Evolutionary conservation across 2,797 vertebrate genomes (phyloP).

Genomic region (Antennarius maculatus): DNA sequence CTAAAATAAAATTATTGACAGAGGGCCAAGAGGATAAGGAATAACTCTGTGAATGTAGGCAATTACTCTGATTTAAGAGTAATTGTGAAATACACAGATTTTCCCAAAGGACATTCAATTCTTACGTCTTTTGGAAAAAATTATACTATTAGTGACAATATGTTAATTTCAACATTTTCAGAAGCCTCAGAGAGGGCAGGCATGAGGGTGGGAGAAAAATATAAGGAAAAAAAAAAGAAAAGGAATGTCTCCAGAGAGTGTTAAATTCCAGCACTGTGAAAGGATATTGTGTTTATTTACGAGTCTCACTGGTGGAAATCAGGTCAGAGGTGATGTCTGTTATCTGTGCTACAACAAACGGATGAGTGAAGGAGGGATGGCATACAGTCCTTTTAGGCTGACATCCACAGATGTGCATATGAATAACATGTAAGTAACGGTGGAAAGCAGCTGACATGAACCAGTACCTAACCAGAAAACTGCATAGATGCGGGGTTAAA

Average conservation of each 20-base stretch:
- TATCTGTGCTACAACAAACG: conserved; percentile 50
- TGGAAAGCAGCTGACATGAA: conserved; percentile 17
- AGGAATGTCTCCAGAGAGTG: conserved; percentile 69
- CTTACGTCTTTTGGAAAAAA: not conserved
- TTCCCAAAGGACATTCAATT: not conserved
- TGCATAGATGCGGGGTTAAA: not conserved
- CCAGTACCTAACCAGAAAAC: conserved; percentile 2
- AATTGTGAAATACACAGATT: too few relatives aligned
- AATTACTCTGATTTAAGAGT: too few relatives aligned
- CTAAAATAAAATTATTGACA: not conserved
- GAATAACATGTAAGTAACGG: conserved; percentile 30
- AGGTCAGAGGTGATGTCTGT: conserved; percentile 66
- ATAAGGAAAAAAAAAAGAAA: conserved; percentile 38
- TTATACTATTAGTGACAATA: too few relatives aligned
- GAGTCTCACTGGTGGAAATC: conserved; percentile 61
- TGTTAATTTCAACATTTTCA: not conserved
- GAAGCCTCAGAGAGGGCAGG: conserved; percentile 20
- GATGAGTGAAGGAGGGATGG: conserved; percentile 32
- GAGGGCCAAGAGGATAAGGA: too few relatives aligned
- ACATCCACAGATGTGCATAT: conserved; percentile 26
- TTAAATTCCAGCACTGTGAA: conserved; percentile 68
- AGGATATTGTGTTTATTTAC: conserved; percentile 69
- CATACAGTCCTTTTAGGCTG: conserved; percentile 24
- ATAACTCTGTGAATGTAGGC: too few relatives aligned
- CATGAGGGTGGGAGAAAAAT: conserved; percentile 32